These are phyloP conservation scores for Ceriagrion tenellum DNA, from an alignment of 2,888 invertebrate genomes.

Conservation along the genomic window DNA sequence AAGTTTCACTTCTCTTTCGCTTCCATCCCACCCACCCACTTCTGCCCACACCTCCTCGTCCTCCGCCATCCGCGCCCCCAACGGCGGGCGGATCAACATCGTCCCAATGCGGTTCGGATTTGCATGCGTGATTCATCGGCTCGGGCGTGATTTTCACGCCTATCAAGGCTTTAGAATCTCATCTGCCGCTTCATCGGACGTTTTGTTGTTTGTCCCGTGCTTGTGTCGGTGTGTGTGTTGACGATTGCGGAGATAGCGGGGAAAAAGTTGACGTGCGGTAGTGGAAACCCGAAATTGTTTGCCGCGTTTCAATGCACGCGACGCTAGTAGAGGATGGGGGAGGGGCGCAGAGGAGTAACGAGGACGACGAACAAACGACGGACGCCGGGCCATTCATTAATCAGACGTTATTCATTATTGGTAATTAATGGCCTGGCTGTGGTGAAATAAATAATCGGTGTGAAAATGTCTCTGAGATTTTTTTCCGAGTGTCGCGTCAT, in stretches of 20 bases:
- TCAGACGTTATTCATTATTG: slow-evolving; percentile 1
- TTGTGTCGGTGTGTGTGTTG: background rate
- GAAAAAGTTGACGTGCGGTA: background rate
- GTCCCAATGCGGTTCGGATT: slow-evolving; percentile 18
- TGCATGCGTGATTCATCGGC: slow-evolving; percentile 43
- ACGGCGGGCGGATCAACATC: background rate
- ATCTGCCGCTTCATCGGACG: slow-evolving; percentile 34
- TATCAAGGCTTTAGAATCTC: slow-evolving; percentile 49
- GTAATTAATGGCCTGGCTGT: background rate
- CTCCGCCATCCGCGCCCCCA: background rate
- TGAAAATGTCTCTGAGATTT: background rate
- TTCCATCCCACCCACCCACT: background rate
- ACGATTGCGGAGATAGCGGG: background rate
- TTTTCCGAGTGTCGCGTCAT: background rate
- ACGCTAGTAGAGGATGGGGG: background rate
- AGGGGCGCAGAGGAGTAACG: too few relatives aligned
- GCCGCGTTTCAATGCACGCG: slow-evolving; percentile 9
- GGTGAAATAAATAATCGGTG: background rate
- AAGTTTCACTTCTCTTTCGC: background rate
- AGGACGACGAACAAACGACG: background rate
- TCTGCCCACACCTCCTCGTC: background rate
- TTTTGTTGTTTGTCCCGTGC: background rate
- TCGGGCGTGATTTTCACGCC: slow-evolving; percentile 42
- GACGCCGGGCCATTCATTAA: background rate
- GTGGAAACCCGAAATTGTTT: background rate